Evolutionary conservation across 2,888 invertebrate genomes (phyloP).

Genomic region (Orthosia incerta): DNA sequence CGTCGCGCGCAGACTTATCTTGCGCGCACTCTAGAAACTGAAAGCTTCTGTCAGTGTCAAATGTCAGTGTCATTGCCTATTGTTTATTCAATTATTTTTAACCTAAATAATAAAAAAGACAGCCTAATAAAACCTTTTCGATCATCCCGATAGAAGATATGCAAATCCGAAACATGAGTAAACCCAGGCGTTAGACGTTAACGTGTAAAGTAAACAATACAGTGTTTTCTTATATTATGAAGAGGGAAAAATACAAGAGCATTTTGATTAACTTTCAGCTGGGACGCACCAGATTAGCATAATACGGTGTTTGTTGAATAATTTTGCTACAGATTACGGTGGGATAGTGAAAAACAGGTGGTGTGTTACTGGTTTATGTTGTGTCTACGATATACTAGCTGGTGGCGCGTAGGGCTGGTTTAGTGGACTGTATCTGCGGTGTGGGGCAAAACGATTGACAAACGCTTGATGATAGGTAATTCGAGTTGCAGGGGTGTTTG

Average conservation of each 20-base stretch:
- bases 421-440: too few relatives aligned
- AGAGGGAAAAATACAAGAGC: constrained; percentile 23
- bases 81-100: not conserved
- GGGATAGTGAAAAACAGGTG: constrained; percentile 11
- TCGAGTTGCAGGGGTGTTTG: too few relatives aligned
- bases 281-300: constrained; percentile 53
- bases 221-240: constrained; percentile 7
- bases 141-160: constrained; percentile 20
- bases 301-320: constrained; percentile 57
- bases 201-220: constrained; percentile 19
- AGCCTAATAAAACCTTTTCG: not conserved
- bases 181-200: constrained; percentile 4
- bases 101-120: not conserved
- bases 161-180: constrained; percentile 24
- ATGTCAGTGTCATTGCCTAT: not conserved
- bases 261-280: constrained; percentile 42
- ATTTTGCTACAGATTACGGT: constrained; percentile 41
- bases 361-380: not conserved
- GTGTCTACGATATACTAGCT: not conserved
- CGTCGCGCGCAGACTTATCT: too few relatives aligned
- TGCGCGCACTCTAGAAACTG: too few relatives aligned
- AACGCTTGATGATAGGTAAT: too few relatives aligned
- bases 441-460: too few relatives aligned
- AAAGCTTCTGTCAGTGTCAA: too few relatives aligned
- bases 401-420: too few relatives aligned